Percentiles rank a stretch among this genome's conserved stretches.
phyloP scores from a whole-genome alignment of 1,140 invertebrate species.

The Wasmannia auropunctata region DNA sequence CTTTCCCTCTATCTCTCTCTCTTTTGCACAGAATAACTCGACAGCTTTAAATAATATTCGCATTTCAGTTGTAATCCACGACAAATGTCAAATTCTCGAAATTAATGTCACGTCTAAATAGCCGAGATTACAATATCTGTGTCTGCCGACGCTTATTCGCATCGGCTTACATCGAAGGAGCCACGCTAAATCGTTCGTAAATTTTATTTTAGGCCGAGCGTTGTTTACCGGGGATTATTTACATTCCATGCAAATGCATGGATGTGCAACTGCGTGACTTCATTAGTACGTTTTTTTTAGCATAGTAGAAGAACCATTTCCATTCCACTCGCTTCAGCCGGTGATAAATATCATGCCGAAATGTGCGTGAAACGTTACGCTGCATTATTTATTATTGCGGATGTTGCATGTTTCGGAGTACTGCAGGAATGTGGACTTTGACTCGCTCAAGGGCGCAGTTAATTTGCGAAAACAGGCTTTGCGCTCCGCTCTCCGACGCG shows the following conservation, averaged over 20 bases:
- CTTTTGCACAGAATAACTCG: not conserved
- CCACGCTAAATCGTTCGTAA: not conserved
- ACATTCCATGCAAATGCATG: constrained; percentile 5
- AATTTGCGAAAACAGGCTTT: no score
- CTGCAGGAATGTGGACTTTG: no score
- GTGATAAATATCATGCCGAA: constrained; percentile 19
- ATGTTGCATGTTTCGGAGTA: not conserved
- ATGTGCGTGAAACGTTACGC: not conserved
- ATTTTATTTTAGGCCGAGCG: constrained; percentile 10
- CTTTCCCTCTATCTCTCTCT: not conserved
- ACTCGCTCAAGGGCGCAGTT: no score
- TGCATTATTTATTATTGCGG: not conserved
- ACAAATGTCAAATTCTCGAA: not conserved
- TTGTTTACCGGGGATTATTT: not conserved
- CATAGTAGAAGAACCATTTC: constrained; percentile 1
- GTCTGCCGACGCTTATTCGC: not conserved
- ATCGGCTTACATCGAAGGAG: not conserved
- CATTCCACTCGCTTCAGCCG: not conserved
- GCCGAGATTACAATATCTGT: not conserved
- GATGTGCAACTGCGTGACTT: not conserved
- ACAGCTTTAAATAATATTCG: not conserved
- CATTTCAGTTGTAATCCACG: not conserved
- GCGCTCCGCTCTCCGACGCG: no score
- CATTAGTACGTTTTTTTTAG: constrained; percentile 36
- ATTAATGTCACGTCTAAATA: not conserved